phyloP scores from a whole-genome alignment of 2,888 invertebrate species.

The Pocota personata region DNA sequence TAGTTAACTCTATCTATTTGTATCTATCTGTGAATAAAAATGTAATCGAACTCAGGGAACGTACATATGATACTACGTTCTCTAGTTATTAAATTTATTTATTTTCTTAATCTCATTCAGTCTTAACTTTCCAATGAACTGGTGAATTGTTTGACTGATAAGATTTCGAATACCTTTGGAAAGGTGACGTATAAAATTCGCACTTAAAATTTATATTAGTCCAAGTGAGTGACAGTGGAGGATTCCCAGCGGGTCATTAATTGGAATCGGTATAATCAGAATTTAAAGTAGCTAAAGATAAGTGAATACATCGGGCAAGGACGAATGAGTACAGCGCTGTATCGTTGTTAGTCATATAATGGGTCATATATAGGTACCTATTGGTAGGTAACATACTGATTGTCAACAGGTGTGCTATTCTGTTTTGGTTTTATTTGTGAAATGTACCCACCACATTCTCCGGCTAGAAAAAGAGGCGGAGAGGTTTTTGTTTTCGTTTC shows the following conservation, averaged over 20 bases:
- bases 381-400: not conserved
- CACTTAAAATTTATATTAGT: slow-evolving; percentile 9
- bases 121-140: slow-evolving; percentile 37
- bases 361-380: not conserved
- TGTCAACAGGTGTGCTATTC: slow-evolving; percentile 26
- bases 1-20: not conserved
- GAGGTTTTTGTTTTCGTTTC: not conserved
- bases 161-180: slow-evolving; percentile 20
- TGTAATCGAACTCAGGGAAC: not conserved
- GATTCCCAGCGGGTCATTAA: slow-evolving; percentile 1
- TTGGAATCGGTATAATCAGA: not conserved
- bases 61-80: no score
- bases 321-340: slow-evolving; percentile 25
- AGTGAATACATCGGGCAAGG: slow-evolving; percentile 1
- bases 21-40: slow-evolving; percentile 3
- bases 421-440: slow-evolving; percentile 36
- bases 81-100: not conserved
- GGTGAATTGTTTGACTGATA: slow-evolving; percentile 25
- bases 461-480: not conserved
- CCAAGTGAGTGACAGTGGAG: not conserved
- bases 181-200: slow-evolving; percentile 38
- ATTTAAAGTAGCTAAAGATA: not conserved
- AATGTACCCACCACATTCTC: slow-evolving; percentile 6
- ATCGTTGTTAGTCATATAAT: slow-evolving; percentile 18
- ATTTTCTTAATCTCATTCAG: not conserved